Evolutionary conservation across 2,113 vertebrate genomes (phyloP).

Genomic region (Corythornis madagascariensis): DNA sequence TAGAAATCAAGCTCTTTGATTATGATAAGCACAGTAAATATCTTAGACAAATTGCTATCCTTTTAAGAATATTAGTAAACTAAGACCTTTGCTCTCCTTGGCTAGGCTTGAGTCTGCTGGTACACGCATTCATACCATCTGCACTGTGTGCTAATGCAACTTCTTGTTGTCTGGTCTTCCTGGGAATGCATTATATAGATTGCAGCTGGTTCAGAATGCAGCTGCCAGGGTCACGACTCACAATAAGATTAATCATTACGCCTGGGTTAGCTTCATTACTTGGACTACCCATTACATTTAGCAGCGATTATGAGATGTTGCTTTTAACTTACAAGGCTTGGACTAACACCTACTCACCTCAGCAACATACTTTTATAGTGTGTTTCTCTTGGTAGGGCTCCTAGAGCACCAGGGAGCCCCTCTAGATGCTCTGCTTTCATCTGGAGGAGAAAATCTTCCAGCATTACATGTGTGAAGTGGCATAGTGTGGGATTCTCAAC

Average conservation of each 20-base stretch:
- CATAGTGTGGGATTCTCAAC: background rate
- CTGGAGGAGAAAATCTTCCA: slow-evolving; percentile 11
- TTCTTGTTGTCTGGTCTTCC: slow-evolving; percentile 74
- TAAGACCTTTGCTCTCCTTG: slow-evolving; percentile 67
- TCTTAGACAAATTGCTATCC: slow-evolving; percentile 47
- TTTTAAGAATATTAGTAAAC: slow-evolving; percentile 71
- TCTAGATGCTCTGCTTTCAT: slow-evolving; percentile 32
- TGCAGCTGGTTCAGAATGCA: slow-evolving; percentile 77
- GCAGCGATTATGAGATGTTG: slow-evolving; percentile 77
- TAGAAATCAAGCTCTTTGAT: slow-evolving; percentile 45
- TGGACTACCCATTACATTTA: slow-evolving; percentile 76
- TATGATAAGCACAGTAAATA: slow-evolving; percentile 67
- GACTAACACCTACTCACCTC: slow-evolving; percentile 72
- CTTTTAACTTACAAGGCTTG: slow-evolving; percentile 76
- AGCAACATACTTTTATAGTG: slow-evolving; percentile 18
- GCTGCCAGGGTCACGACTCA: slow-evolving; percentile 76
- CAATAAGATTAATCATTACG: slow-evolving; percentile 78
- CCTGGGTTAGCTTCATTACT: slow-evolving; percentile 76
- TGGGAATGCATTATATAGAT: slow-evolving; percentile 79
- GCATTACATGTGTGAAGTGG: background rate
- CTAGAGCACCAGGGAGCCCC: slow-evolving; percentile 42
- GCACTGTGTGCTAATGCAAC: slow-evolving; percentile 65
- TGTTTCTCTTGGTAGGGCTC: slow-evolving; percentile 59
- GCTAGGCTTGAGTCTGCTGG: slow-evolving; percentile 41
- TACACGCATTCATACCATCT: slow-evolving; percentile 59